Conservation (phyloP, 1,140 invertebrate genomes). For the Drosophila repleta region DNA sequence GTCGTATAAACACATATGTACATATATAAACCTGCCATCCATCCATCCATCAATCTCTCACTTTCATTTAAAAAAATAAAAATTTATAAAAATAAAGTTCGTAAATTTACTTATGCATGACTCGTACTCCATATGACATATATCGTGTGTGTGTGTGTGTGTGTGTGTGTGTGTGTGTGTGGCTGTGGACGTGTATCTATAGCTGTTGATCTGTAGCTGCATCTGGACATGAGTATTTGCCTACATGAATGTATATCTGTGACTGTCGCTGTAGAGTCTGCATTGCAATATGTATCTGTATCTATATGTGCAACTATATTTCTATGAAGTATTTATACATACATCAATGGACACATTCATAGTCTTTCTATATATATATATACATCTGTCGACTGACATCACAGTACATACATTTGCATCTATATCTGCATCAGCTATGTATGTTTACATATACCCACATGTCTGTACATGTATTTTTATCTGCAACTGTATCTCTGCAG, state of each 20-base stretch:
- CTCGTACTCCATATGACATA: conserved; percentile 18
- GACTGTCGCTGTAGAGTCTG: too few relatives aligned
- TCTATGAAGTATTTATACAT: too few relatives aligned
- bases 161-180: background rate
- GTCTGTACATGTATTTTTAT: background rate
- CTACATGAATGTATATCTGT: too few relatives aligned
- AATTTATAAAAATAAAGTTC: conserved; percentile 15
- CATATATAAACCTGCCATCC: conserved; percentile 26
- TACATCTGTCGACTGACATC: too few relatives aligned
- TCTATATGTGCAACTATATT: too few relatives aligned
- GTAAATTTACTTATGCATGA: conserved; percentile 39
- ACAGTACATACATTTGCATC: too few relatives aligned
- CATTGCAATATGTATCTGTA: too few relatives aligned
- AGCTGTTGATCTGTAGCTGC: conserved; percentile 23
- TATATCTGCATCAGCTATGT: too few relatives aligned
- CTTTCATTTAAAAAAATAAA: conserved; percentile 62
- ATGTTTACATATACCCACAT: too few relatives aligned
- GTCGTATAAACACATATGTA: conserved; percentile 27
- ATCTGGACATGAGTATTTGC: background rate
- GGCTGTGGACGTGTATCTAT: conserved; percentile 11
- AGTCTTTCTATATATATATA: too few relatives aligned
- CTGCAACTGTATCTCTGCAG: conserved; percentile 11
- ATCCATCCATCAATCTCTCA: conserved; percentile 78
- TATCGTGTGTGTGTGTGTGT: background rate
- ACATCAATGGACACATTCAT: too few relatives aligned